A percentile compares a stretch with the other conserved stretches of the same genome.
Conservation (phyloP, 2,888 invertebrate species). For the Rotaria magnacalcarata region DNA sequence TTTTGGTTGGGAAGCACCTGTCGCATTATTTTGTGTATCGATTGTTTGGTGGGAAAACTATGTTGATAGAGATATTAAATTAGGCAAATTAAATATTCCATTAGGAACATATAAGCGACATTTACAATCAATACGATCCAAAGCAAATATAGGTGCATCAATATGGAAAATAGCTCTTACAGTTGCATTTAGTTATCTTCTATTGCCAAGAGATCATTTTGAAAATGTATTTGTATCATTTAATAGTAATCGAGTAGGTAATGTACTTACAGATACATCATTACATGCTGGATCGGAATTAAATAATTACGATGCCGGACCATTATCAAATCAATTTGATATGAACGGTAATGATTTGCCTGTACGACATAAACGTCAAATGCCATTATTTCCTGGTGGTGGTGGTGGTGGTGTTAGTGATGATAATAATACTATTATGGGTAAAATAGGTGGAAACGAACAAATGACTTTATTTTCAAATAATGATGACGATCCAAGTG, state of each 20-base stretch:
- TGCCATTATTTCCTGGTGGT: neutral
- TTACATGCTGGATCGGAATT: constrained; percentile 38
- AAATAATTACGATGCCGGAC: constrained; percentile 30
- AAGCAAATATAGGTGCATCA: constrained; percentile 51
- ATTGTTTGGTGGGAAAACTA: constrained; percentile 81
- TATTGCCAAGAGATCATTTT: constrained; percentile 48
- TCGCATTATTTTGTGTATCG: constrained; percentile 69
- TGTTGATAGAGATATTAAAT: constrained; percentile 58
- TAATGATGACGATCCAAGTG: neutral
- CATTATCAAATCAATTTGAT: constrained; percentile 19
- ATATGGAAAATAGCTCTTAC: constrained; percentile 52
- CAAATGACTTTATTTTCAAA: neutral
- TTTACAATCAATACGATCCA: constrained; percentile 51
- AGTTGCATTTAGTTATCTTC: constrained; percentile 50
- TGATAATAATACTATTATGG: neutral
- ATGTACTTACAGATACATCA: neutral
- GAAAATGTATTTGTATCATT: constrained; percentile 47
- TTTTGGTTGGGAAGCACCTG: constrained; percentile 64
- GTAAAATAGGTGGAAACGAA: neutral
- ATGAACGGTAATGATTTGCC: neutral
- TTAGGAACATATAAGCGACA: constrained; percentile 49
- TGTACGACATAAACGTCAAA: constrained; percentile 18
- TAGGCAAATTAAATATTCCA: constrained; percentile 46
- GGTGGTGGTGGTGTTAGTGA: neutral
- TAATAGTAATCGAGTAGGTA: neutral